Base-by-base conservation (phyloP, 2,797 vertebrate species). In the Gouania willdenowi region DNA sequence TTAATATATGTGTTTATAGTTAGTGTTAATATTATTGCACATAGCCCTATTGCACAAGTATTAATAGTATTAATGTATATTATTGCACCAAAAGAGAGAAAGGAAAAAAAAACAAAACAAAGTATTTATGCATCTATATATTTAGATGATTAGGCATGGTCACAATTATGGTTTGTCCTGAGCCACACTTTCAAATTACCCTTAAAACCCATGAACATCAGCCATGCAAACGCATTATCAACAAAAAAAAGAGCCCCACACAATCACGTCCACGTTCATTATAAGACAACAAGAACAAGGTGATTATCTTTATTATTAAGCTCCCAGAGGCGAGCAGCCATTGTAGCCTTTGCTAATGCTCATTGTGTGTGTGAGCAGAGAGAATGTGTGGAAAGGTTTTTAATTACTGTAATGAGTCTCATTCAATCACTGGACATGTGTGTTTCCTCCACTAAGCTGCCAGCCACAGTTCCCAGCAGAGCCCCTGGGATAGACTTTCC, bases 381-480 rank as follows among this genome's bases (percentile, higher is more conserved):
- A 29, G 9, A 18, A 30, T 20, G 37, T 32, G 23, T 26, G 27
- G 28, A 55, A 42, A 46, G 50, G 29, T 35, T 68, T 82, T 78
- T 72, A 71, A 81, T 81, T 67, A 64, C 50, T 50, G 30, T 50
- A 76, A 76, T 64, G 56, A 61, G 30, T 49, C 39, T 69, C 25
- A 34, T 37, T 52, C 60, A 47, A 32, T 66, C 56, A 4, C 33
- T 27, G 50, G 66, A 50, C 49, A 38, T 24, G 59, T 57, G 66
- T 2, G 3, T 39, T 54, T 60, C 26, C 23, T 48, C 38, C 63
- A 11, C 60, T 60, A 56, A 56, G 38, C 53, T 36, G 22, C 22
- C 27, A 28, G 35, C 36, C 8, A 2, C 28, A 29, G 22, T 14
- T 61, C 62, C 64, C 75, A 38, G 28, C 21, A 63, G 72, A 74